Conservation (phyloP, 1,140 invertebrate species). For the Zaprionus capensis region DNA sequence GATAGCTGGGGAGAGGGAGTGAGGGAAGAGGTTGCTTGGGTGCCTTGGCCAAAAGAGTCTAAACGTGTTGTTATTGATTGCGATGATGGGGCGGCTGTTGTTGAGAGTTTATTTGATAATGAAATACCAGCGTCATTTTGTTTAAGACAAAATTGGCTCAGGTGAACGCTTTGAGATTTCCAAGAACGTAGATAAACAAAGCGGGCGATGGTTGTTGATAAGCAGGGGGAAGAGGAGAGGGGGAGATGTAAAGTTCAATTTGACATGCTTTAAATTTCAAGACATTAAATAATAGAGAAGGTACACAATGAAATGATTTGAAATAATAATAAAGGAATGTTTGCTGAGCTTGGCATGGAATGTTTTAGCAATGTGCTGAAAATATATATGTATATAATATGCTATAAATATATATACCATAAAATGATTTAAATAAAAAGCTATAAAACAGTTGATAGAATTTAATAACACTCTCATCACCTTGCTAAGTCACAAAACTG, state of each 20-base stretch:
- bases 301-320: not conserved
- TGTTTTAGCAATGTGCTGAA: not conserved
- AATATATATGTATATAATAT: no score
- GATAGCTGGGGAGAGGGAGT: not conserved
- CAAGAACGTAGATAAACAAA: slow-evolving; percentile 17
- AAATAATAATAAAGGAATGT: not conserved
- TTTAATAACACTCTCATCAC: no score
- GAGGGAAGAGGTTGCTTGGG: not conserved
- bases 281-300: slow-evolving; percentile 14
- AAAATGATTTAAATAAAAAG: no score
- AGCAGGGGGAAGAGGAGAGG: not conserved
- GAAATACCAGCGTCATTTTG: slow-evolving; percentile 39
- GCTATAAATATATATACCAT: no score
- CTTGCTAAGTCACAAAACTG: not conserved
- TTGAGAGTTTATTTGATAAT: slow-evolving; percentile 51
- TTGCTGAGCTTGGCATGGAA: not conserved
- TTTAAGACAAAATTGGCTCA: slow-evolving; percentile 23
- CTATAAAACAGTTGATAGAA: no score
- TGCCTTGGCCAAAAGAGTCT: slow-evolving; percentile 9
- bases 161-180: slow-evolving; percentile 37
- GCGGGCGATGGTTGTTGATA: not conserved
- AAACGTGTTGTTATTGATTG: slow-evolving; percentile 58
- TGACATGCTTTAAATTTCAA: slow-evolving; percentile 10
- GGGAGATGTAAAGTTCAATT: not conserved
- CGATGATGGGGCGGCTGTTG: slow-evolving; percentile 11